Evolutionary conservation across 2,113 vertebrate genomes (phyloP).

Genomic region (Peromyscus californicus): DNA sequence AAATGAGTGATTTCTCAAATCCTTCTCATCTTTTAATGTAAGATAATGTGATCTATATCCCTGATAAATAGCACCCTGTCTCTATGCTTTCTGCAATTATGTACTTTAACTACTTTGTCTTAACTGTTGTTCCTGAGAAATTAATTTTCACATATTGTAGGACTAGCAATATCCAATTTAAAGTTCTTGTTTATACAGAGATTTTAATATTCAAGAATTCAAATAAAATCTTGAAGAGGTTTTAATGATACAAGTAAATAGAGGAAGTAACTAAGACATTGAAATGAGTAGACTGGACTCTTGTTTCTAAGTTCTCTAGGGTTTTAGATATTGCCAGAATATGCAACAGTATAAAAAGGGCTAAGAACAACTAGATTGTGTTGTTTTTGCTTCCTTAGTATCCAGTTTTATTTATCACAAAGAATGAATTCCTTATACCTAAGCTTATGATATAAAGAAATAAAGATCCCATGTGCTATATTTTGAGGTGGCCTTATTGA

Average conservation of each 20-base stretch:
- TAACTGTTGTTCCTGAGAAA: constrained; percentile 48
- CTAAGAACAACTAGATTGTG: constrained; percentile 42
- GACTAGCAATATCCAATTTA: constrained; percentile 11
- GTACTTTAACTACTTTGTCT: not conserved
- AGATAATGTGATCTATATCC: not conserved
- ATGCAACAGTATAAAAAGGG: constrained; percentile 36
- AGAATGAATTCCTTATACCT: not conserved
- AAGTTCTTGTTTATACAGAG: constrained; percentile 37
- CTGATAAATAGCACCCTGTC: not conserved
- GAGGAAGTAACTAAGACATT: constrained; percentile 55
- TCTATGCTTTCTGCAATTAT: not conserved
- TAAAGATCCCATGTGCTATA: not conserved
- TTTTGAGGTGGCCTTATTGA: not conserved
- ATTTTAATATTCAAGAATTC: constrained; percentile 58
- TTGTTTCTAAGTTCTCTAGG: not conserved
- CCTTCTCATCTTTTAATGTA: constrained; percentile 44
- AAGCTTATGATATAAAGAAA: constrained; percentile 51
- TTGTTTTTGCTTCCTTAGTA: constrained; percentile 32
- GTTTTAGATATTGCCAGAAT: constrained; percentile 51
- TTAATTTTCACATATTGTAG: constrained; percentile 13
- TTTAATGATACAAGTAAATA: constrained; percentile 56
- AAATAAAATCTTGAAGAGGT: constrained; percentile 47
- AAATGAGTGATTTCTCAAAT: not conserved
- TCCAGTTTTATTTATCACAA: constrained; percentile 2
- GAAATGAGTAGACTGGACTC: not conserved